Conservation (phyloP, 2,113 vertebrate species). For the Anas platyrhynchos region DNA sequence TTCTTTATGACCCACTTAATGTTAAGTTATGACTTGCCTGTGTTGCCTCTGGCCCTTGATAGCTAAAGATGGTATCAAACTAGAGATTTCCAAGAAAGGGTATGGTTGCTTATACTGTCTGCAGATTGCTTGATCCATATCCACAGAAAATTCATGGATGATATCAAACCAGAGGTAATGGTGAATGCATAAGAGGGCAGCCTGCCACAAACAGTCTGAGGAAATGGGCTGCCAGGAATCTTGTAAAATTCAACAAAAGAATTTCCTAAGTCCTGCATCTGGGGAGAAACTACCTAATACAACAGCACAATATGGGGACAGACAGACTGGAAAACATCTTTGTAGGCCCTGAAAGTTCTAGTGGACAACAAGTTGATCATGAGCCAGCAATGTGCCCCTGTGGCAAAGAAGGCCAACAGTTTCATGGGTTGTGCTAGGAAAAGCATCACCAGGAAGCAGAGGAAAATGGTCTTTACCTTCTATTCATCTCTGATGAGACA, state of each 20-base stretch:
- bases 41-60: not conserved
- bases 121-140: not conserved
- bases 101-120: not conserved
- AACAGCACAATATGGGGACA: not conserved
- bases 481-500: not conserved
- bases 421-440: not conserved
- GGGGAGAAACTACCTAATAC: accelerated
- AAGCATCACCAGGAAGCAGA: not conserved
- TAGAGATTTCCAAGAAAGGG: not conserved
- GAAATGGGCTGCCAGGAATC: not conserved
- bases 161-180: not conserved
- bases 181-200: not conserved
- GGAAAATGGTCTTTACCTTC: not conserved
- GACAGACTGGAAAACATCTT: not conserved
- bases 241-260: not conserved
- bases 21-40: not conserved
- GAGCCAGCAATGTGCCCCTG: not conserved
- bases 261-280: not conserved
- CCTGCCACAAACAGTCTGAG: not conserved
- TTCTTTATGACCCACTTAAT: not conserved
- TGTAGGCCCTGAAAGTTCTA: not conserved
- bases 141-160: not conserved
- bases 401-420: not conserved
- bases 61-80: not conserved
- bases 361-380: not conserved